phyloP scores from a whole-genome alignment of 2,888 invertebrate species.

The Acronicta aceris region DNA sequence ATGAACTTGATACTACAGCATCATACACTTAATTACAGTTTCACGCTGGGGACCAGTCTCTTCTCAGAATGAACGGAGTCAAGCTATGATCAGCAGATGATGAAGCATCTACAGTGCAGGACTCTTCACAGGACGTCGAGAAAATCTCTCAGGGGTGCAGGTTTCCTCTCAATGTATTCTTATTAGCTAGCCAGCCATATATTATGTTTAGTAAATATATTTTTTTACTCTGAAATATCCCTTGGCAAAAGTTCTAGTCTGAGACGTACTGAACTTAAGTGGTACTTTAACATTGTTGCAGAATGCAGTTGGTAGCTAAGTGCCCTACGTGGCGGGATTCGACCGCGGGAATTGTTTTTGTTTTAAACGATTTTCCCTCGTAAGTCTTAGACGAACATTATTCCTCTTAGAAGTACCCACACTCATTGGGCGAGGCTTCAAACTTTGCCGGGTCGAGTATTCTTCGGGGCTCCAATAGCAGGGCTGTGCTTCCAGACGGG shows the following conservation, averaged over 20 bases:
- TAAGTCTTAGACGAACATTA: constrained; percentile 38
- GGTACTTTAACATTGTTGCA: constrained; percentile 31
- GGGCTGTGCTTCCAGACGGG: constrained; percentile 28
- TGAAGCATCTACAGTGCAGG: too few relatives aligned
- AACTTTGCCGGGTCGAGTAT: constrained; percentile 44
- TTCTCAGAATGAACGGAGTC: too few relatives aligned
- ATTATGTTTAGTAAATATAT: too few relatives aligned
- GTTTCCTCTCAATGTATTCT: too few relatives aligned
- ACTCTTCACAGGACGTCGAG: too few relatives aligned
- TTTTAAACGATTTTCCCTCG: constrained; percentile 41
- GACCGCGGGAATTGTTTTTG: constrained; percentile 44
- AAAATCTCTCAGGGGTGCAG: too few relatives aligned
- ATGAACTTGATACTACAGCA: too few relatives aligned
- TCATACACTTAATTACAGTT: too few relatives aligned
- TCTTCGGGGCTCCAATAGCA: constrained; percentile 27
- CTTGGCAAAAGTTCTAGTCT: constrained; percentile 11
- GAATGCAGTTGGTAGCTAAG: constrained; percentile 47
- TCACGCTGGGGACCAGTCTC: too few relatives aligned
- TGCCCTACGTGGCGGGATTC: constrained; percentile 12
- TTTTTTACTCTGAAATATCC: constrained; percentile 5
- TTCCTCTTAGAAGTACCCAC: constrained; percentile 35
- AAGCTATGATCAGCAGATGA: too few relatives aligned
- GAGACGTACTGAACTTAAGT: constrained; percentile 33
- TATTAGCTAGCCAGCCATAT: too few relatives aligned
- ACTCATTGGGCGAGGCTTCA: constrained; percentile 41